phyloP scores from a whole-genome alignment of 2,113 vertebrate species.

The Pseudorectes ferrugineus region DNA sequence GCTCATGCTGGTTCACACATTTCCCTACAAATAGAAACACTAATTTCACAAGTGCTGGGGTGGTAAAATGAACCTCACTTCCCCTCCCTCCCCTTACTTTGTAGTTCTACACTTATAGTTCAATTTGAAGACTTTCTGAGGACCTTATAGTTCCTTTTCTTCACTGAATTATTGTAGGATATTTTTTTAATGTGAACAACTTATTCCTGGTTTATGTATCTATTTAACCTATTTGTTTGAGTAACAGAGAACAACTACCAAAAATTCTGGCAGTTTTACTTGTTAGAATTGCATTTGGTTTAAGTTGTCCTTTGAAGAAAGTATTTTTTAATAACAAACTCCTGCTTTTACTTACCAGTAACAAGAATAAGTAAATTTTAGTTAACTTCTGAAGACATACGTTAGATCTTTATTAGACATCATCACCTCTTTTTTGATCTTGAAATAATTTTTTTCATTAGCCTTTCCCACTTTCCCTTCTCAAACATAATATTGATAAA shows the following conservation, averaged over 20 bases:
- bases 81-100: rapidly evolving
- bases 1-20: not conserved
- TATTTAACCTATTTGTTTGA: not conserved
- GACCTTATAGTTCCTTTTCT: not conserved
- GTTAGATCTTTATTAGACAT: not conserved
- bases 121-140: not conserved
- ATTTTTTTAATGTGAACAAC: not conserved
- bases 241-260: not conserved
- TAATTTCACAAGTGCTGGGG: not conserved
- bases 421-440: not conserved
- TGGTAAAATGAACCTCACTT: not conserved
- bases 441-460: not conserved
- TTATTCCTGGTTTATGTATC: not conserved
- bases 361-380: not conserved
- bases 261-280: not conserved
- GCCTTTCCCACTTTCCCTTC: not conserved
- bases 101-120: not conserved
- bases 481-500: not conserved
- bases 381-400: not conserved
- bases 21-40: not conserved
- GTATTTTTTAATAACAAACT: not conserved
- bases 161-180: not conserved
- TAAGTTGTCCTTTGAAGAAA: not conserved
- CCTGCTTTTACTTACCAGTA: not conserved
- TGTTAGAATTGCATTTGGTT: not conserved